Percentiles rank a stretch among this genome's conserved stretches.
These are phyloP conservation scores for Poecilia latipinna DNA, from an alignment of 2,113 vertebrate genomes.

Conservation along the genomic window DNA sequence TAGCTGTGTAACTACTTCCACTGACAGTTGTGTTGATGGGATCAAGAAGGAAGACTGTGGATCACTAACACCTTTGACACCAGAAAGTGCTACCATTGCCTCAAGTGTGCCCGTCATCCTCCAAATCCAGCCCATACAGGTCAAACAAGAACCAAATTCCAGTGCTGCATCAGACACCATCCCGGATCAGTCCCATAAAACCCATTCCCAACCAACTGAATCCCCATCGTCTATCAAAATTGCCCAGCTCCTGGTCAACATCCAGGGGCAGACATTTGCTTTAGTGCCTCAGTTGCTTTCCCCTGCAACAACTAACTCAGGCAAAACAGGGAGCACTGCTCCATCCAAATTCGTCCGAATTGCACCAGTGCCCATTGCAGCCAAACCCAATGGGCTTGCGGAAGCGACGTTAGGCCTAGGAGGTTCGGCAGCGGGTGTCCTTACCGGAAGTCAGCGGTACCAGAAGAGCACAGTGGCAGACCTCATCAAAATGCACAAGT, in stretches of 20 bases:
- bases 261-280: conserved; percentile 97
- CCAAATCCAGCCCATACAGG: conserved; percentile 91
- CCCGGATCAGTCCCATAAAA: conserved; percentile 54
- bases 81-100: conserved; percentile 73
- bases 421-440: conserved; percentile 78
- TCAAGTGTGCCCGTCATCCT: conserved; percentile 85
- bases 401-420: conserved; percentile 74
- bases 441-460: conserved; percentile 89
- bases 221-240: conserved; percentile 89
- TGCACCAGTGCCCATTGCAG: conserved; percentile 94
- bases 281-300: conserved; percentile 94
- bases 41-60: conserved; percentile 77
- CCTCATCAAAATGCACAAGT: conserved; percentile 99
- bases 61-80: conserved; percentile 53
- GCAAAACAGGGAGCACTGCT: conserved; percentile 32
- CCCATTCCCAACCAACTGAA: conserved; percentile 69
- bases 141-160: conserved; percentile 86
- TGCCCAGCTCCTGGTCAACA: conserved; percentile 96
- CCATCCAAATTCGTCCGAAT: conserved; percentile 96
- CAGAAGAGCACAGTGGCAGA: conserved; percentile 93
- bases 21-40: conserved; percentile 17
- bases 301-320: conserved; percentile 77
- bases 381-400: conserved; percentile 89
- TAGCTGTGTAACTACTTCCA: conserved; percentile 1
- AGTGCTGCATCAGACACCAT: conserved; percentile 50